phyloP scores from a whole-genome alignment of 2,888 invertebrate genomes.

The Crepidodera aurea region DNA sequence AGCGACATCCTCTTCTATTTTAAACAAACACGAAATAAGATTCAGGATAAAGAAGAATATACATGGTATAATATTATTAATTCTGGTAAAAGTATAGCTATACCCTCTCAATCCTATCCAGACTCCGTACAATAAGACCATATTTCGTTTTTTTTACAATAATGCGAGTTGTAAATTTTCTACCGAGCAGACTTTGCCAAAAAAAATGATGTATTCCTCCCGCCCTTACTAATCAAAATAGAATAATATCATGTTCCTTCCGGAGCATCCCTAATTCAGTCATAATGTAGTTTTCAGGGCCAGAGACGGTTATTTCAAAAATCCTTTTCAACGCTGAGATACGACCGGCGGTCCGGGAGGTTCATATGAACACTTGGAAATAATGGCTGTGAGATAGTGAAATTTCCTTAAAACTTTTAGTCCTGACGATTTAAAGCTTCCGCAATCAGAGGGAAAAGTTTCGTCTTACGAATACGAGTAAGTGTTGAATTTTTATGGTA shows the following conservation, averaged over 20 bases:
- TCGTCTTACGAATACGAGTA: slow-evolving; percentile 32
- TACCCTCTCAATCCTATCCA: too few relatives aligned
- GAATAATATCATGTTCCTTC: slow-evolving; percentile 20
- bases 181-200: too few relatives aligned
- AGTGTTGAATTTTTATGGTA: slow-evolving; percentile 31
- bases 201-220: too few relatives aligned
- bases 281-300: slow-evolving; percentile 29
- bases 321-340: slow-evolving; percentile 1
- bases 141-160: too few relatives aligned
- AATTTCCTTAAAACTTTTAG: slow-evolving; percentile 37
- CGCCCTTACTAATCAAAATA: too few relatives aligned
- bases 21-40: too few relatives aligned
- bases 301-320: slow-evolving; percentile 22
- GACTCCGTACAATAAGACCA: too few relatives aligned
- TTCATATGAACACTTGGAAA: slow-evolving; percentile 29
- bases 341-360: background rate
- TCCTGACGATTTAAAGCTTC: slow-evolving; percentile 33
- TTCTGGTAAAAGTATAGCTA: too few relatives aligned
- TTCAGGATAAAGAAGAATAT: too few relatives aligned
- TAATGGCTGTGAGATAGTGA: slow-evolving; percentile 36
- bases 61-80: too few relatives aligned
- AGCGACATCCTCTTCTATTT: too few relatives aligned
- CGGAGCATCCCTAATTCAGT: slow-evolving; percentile 24
- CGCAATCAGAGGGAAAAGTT: slow-evolving; percentile 34
- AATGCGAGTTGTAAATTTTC: too few relatives aligned